These are phyloP conservation scores for Malurus melanocephalus DNA, from an alignment of 2,113 vertebrate genomes.

Conservation along the genomic window DNA sequence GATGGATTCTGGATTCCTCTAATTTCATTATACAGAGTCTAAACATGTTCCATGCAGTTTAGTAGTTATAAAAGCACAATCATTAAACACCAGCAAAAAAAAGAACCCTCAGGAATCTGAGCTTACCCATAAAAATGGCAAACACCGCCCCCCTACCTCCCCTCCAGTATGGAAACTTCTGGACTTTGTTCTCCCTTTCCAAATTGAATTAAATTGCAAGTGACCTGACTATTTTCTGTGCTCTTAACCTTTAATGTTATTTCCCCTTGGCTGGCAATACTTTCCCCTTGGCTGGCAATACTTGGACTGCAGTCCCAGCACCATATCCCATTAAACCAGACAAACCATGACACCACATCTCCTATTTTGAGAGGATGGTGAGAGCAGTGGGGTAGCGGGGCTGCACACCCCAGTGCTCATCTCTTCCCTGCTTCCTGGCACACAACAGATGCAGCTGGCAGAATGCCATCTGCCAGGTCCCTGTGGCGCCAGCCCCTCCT, in stretches of 20 bases:
- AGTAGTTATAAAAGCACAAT: not conserved
- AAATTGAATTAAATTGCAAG: not conserved
- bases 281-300: not conserved
- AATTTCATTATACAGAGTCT: not conserved
- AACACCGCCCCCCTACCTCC: not conserved
- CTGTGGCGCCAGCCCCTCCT: accelerated
- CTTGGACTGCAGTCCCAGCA: not conserved
- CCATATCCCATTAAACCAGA: not conserved
- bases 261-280: not conserved
- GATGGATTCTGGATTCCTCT: not conserved
- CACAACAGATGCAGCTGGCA: not conserved
- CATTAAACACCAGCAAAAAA: not conserved
- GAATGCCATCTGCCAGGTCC: not conserved
- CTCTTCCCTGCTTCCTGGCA: not conserved
- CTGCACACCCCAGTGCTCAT: not conserved
- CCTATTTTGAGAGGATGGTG: not conserved
- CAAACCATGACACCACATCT: not conserved
- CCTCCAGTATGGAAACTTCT: not conserved
- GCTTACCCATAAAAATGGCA: not conserved
- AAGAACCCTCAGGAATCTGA: not conserved
- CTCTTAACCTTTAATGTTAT: not conserved
- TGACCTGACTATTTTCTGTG: not conserved
- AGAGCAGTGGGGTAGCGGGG: not conserved
- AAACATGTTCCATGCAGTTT: not conserved
- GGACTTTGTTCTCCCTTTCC: not conserved